Evolutionary conservation across 23 tunicate species (phyloP).

Genomic region (Clavelina lepadiformis): DNA sequence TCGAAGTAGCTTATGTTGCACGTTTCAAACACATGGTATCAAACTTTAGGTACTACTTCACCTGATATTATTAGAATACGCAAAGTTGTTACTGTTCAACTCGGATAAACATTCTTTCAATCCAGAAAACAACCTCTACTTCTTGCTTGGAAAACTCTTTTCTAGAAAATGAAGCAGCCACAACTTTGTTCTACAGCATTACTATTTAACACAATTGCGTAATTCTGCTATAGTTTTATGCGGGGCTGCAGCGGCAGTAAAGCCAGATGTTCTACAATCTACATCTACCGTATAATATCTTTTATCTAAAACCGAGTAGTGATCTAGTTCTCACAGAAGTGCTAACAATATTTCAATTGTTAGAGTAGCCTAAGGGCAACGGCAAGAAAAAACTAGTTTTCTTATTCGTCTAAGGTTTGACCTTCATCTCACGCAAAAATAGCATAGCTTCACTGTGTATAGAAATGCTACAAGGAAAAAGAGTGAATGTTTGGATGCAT

Average conservation of each 20-base stretch:
- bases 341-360: conserved; percentile 7
- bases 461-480: conserved; percentile 8
- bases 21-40: background rate
- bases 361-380: conserved; percentile 9
- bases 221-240: background rate
- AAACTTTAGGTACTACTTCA: background rate
- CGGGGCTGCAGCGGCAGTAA: background rate
- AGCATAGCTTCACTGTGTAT: conserved; percentile 2
- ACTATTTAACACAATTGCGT: conserved; percentile 1
- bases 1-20: background rate
- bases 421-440: conserved; percentile 1
- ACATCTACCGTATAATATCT: too few relatives aligned
- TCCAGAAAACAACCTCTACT: background rate
- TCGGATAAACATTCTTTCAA: background rate
- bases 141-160: background rate
- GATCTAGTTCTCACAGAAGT: background rate
- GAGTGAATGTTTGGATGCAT: too few relatives aligned
- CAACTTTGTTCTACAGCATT: background rate
- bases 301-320: background rate
- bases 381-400: background rate
- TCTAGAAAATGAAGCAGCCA: background rate
- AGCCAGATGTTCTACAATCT: too few relatives aligned
- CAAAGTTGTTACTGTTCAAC: background rate
- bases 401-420: background rate
- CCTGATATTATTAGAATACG: background rate